Percentiles rank a stretch among this genome's conserved stretches.
Conservation (phyloP, 2,113 vertebrate species). For the Antigone vipio region DNA sequence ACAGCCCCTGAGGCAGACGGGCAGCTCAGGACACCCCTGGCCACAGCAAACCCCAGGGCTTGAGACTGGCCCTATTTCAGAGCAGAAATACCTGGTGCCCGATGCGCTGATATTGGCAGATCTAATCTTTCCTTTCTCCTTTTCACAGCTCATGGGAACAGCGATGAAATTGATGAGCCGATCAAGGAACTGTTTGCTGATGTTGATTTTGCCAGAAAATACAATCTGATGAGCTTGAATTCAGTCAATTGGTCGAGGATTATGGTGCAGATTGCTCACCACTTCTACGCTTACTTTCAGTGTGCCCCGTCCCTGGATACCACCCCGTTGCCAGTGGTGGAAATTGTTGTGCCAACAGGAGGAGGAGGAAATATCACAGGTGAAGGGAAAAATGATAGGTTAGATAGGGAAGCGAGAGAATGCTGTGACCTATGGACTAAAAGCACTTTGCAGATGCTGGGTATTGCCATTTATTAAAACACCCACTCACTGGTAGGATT, state of each 20-base stretch:
- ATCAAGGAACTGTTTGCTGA: constrained; percentile 85
- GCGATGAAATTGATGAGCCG: constrained; percentile 85
- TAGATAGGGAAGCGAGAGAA: background rate
- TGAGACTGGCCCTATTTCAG: background rate
- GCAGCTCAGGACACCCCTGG: background rate
- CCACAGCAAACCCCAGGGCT: background rate
- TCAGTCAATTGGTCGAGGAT: constrained; percentile 92
- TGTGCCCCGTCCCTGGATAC: constrained; percentile 50
- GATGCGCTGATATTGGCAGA: background rate
- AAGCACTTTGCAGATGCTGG: background rate
- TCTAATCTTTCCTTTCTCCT: background rate
- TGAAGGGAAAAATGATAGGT: constrained; percentile 38
- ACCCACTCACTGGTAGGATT: constrained; percentile 48
- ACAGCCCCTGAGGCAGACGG: fast-evolving
- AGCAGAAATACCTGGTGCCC: background rate
- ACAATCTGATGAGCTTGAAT: constrained; percentile 89
- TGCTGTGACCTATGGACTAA: constrained; percentile 25
- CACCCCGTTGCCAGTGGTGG: constrained; percentile 71
- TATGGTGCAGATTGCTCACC: constrained; percentile 89
- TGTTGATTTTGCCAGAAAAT: constrained; percentile 72
- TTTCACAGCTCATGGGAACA: constrained; percentile 85
- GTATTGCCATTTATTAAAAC: constrained; percentile 49
- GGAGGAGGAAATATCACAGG: constrained; percentile 90
- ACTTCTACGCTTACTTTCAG: constrained; percentile 87
- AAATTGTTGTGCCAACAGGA: constrained; percentile 92